Conservation (phyloP, 2,797 vertebrate genomes). For the Hirundo rustica region DNA sequence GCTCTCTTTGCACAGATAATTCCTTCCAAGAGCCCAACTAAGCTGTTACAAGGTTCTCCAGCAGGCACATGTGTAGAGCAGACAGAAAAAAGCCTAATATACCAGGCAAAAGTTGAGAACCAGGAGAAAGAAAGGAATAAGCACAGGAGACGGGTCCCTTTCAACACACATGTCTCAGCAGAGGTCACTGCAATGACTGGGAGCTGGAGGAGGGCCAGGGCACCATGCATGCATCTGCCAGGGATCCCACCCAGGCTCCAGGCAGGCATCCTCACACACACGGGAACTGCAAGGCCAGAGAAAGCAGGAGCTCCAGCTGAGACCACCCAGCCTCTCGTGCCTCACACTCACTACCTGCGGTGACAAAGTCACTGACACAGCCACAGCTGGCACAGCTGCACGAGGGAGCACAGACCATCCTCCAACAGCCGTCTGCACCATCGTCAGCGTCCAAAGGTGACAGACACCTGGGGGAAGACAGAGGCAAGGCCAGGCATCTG, state of each 20-base stretch:
- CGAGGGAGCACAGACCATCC: not conserved
- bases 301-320: not conserved
- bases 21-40: not conserved
- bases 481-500: not conserved
- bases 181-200: not conserved
- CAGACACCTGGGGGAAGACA: not conserved
- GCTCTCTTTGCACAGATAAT: not conserved
- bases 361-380: not conserved
- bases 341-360: not conserved
- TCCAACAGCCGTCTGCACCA: not conserved
- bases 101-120: not conserved
- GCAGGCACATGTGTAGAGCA: not conserved
- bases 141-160: not conserved
- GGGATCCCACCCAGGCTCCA: constrained; percentile 2
- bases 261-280: not conserved
- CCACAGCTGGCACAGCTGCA: not conserved
- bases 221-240: not conserved
- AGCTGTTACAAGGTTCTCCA: not conserved
- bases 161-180: not conserved
- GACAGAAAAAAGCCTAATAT: not conserved
- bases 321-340: not conserved
- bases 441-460: not conserved
- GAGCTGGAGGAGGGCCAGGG: not conserved
- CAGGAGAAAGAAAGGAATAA: not conserved
- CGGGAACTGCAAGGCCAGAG: not conserved